Percentiles rank a stretch among this genome's conserved stretches.
Conservation (phyloP, 2,888 invertebrate genomes). For the Oscheius sp. region DNA sequence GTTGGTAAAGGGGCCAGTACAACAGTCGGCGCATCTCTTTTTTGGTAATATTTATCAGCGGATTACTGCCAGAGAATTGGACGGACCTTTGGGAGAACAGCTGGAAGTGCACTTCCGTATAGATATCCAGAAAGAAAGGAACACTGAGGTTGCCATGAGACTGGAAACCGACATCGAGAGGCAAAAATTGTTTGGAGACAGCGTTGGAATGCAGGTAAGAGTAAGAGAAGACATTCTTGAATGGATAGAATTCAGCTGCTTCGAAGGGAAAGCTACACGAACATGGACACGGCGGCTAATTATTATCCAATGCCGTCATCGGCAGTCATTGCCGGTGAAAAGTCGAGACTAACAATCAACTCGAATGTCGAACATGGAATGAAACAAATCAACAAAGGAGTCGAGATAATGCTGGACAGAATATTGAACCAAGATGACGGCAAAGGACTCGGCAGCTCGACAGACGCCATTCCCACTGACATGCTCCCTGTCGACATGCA, state of each 20-base stretch:
- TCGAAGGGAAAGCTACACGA: conserved; percentile 41
- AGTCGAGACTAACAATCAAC: conserved; percentile 26
- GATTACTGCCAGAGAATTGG: conserved; percentile 41
- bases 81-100: conserved; percentile 42
- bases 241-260: conserved; percentile 38
- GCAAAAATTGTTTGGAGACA: conserved; percentile 41
- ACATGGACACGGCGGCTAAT: conserved; percentile 41
- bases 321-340: conserved; percentile 45
- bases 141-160: conserved; percentile 51
- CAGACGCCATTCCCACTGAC: conserved; percentile 55
- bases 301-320: conserved; percentile 66
- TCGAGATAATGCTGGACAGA: conserved; percentile 52
- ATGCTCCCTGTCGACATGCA: conserved; percentile 55
- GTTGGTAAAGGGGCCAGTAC: conserved; percentile 42
- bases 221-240: no score
- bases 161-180: conserved; percentile 36
- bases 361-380: conserved; percentile 49
- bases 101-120: conserved; percentile 46
- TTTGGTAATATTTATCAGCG: conserved; percentile 40
- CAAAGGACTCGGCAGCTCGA: conserved; percentile 54
- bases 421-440: conserved; percentile 63
- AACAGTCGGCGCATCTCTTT: conserved; percentile 41
- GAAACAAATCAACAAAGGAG: conserved; percentile 22
- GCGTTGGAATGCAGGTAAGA: conserved; percentile 57
- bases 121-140: conserved; percentile 46